Percentiles rank a stretch among this genome's conserved stretches.
Evolutionary conservation across 2,888 invertebrate genomes (phyloP).

Genomic region (Acanthococcus lagerstroemiae): DNA sequence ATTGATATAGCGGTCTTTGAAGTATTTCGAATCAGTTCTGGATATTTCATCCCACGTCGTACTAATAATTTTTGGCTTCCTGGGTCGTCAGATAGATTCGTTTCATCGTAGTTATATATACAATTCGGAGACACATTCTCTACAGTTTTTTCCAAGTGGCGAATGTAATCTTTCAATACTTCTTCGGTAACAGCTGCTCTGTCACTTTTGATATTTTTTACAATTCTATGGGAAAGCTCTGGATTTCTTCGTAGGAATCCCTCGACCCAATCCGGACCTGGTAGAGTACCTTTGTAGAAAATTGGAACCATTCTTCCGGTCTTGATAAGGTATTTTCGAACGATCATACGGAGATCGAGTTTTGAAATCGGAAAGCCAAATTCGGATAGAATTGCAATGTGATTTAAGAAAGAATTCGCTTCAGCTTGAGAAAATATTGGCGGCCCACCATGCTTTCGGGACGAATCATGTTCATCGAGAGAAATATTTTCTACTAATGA

Average conservation of each 20-base stretch:
- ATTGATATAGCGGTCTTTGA: not conserved
- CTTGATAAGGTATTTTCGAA: not conserved
- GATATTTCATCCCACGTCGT: not conserved
- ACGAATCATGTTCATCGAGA: too few species aligned
- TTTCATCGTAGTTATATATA: too few species aligned
- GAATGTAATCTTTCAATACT: not conserved
- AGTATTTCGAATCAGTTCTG: not conserved
- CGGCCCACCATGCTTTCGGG: too few species aligned
- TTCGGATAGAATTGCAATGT: too few species aligned
- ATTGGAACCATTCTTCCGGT: not conserved
- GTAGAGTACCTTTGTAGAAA: not conserved
- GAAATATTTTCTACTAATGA: too few species aligned
- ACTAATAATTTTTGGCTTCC: not conserved
- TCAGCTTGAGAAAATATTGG: too few species aligned
- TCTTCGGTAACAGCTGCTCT: not conserved
- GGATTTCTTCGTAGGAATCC: not conserved
- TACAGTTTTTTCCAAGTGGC: too few species aligned
- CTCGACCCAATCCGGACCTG: constrained; percentile 13
- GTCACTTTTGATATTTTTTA: constrained; percentile 1
- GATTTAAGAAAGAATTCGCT: too few species aligned
- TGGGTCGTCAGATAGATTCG: not conserved
- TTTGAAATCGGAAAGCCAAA: constrained; percentile 7
- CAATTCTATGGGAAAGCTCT: not conserved
- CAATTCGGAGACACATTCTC: not conserved
- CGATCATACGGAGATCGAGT: constrained; percentile 1